Percentiles rank a stretch among this genome's conserved stretches.
Conservation (phyloP, 2,113 vertebrate species). For the Anoura caudifer region DNA sequence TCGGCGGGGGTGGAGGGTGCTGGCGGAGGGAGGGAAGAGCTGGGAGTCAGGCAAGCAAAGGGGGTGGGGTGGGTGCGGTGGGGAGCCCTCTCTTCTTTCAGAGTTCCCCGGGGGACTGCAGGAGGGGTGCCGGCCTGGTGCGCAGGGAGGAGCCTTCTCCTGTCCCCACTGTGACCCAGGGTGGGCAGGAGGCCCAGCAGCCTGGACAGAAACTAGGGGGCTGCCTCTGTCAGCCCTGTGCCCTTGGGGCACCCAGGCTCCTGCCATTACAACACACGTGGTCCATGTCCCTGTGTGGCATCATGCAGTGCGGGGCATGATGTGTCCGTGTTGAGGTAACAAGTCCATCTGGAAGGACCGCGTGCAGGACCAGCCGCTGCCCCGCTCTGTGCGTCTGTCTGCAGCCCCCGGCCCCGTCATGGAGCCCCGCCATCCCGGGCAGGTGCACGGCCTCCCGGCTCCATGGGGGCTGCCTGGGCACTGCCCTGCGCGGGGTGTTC, state of each 20-base stretch:
- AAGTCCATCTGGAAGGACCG: neutral
- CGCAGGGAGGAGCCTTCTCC: neutral
- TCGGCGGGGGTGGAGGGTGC: no score
- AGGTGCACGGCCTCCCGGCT: neutral
- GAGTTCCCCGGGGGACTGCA: neutral
- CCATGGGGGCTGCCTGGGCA: neutral
- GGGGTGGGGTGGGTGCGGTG: neutral
- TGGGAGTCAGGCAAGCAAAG: neutral
- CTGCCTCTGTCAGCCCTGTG: neutral
- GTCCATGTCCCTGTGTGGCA: neutral
- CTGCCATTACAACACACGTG: neutral
- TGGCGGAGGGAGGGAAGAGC: no score
- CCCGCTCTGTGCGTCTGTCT: no score
- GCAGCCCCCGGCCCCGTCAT: neutral
- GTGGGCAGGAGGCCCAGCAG: neutral
- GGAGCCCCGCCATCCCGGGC: neutral
- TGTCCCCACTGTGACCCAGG: neutral
- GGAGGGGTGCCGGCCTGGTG: neutral
- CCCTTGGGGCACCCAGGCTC: neutral
- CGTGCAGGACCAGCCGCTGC: neutral
- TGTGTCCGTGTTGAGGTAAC: no score
- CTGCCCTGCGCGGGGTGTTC: rapidly evolving
- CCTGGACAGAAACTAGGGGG: neutral
- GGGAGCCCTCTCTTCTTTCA: neutral
- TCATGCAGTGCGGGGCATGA: neutral